phyloP scores from a whole-genome alignment of 2,888 invertebrate genomes.

The Craniophora ligustri region DNA sequence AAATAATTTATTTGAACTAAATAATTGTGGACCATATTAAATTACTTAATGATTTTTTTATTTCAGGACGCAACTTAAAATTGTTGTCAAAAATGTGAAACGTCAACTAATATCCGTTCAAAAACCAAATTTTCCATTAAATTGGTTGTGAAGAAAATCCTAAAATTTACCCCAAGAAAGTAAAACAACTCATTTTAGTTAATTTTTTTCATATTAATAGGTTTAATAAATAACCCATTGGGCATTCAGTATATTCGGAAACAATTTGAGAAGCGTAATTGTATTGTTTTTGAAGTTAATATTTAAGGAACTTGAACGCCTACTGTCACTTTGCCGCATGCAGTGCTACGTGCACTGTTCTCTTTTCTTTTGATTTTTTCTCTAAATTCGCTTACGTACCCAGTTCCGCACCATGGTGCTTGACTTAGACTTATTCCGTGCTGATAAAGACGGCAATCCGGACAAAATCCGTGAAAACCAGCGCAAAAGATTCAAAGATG shows the following conservation, averaged over 20 bases:
- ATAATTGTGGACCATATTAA: no score
- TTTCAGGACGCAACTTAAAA: constrained; percentile 10
- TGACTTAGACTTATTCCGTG: constrained; percentile 98
- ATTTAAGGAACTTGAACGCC: constrained; percentile 18
- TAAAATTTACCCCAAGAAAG: background rate
- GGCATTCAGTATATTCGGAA: background rate
- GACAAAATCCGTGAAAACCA: constrained; percentile 97
- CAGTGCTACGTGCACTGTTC: constrained; percentile 48
- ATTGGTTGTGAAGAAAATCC: background rate
- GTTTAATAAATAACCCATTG: background rate
- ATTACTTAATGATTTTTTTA: background rate
- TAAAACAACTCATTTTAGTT: background rate
- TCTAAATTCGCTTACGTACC: constrained; percentile 23
- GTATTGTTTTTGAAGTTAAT: background rate
- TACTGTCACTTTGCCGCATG: constrained; percentile 46
- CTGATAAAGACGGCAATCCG: constrained; percentile 98
- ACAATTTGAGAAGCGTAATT: background rate
- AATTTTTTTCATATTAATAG: background rate
- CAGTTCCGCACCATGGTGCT: constrained; percentile 93
- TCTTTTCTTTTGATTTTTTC: constrained; percentile 24
- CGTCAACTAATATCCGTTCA: constrained; percentile 21
- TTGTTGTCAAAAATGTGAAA: constrained; percentile 9
- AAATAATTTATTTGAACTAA: no score
- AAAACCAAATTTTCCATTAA: constrained; percentile 1
- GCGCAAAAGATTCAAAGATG: constrained; percentile 97